Conservation (phyloP, 1,140 invertebrate species). For the Microplitis mediator region DNA sequence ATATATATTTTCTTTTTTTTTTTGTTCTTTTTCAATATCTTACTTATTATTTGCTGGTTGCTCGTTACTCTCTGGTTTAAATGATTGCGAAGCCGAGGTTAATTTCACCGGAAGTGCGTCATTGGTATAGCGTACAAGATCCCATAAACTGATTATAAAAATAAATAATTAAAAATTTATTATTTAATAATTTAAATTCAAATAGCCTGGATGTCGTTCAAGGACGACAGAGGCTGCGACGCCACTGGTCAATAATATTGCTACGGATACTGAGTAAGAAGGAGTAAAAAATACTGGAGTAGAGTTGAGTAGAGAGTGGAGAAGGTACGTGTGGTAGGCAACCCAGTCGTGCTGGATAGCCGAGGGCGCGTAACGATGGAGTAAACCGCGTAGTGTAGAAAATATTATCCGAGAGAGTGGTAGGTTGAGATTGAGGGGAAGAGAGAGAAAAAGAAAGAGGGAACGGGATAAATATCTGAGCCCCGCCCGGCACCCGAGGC, state of each 20-base stretch:
- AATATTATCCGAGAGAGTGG: conserved; percentile 25
- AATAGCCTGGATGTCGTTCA: conserved; percentile 30
- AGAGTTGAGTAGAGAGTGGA: conserved; percentile 50
- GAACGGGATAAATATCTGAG: conserved; percentile 61
- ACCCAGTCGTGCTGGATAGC: conserved; percentile 51
- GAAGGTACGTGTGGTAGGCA: conserved; percentile 52
- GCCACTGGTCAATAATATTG: conserved; percentile 50
- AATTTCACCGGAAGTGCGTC: no score
- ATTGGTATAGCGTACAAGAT: no score
- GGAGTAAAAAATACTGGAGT: conserved; percentile 32
- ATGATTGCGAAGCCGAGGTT: no score
- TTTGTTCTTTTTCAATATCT: neutral
- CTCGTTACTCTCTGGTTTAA: no score
- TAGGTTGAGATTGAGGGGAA: conserved; percentile 29
- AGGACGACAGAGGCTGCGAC: conserved; percentile 41
- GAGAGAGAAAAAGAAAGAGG: conserved; percentile 35
- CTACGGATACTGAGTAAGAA: neutral
- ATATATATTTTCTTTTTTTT: neutral
- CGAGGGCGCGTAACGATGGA: conserved; percentile 46
- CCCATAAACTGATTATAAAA: no score
- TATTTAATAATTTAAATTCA: neutral
- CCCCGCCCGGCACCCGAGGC: conserved; percentile 61
- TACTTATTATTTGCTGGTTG: no score
- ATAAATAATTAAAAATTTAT: neutral
- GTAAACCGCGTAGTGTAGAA: conserved; percentile 23